Base-by-base conservation (phyloP, 2,797 vertebrate species). In the Petrocephalus schoutedeni region DNA sequence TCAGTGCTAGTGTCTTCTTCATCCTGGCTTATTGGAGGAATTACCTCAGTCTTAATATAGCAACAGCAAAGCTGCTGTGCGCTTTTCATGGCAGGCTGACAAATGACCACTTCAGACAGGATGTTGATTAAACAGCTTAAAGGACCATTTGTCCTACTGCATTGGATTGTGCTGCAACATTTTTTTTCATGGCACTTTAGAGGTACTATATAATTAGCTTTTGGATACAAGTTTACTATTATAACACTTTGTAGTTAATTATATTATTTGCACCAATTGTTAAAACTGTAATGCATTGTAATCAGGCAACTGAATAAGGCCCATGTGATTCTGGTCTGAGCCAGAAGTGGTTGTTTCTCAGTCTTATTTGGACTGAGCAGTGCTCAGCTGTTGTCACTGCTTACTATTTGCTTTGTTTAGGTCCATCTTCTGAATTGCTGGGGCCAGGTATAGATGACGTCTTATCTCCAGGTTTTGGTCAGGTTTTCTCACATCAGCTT, bases 1-100 rank as follows among this genome's bases (percentile, higher is more conserved):
- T 85, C 84, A 86, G 84, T 56, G 51, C 23, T 57, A 21, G 23
- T 36, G 56, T 36, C 84, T 86, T 86, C 84, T 58, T 23, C 86
- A 87, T 58, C 8, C 12, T 85, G 83, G 49, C 53, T 85, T 56
- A 85, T 53, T 57, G 54, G 32, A 36, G 53, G 28, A 58, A 36
- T 86, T 12, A 86, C 84, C 32, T 86, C 53, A 59, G 49, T 86
- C 53, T 54, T 86, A 36, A 28, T 57, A 54, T 86, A 54, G 53
- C 49, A n/a, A 57, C 84, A n/a, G 54, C 53, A 36, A 58, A 86
- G 53, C 10, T 57, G 56, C 53, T 14, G 5, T 58, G 16, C 8
- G 14, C 10, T 86, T 86, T 32, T 53, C 84, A 36, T 54, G 23
- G 56, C 84, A 57, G 84, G 12, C 14, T 58, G 56, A 58, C 23